Base-by-base conservation (phyloP, 2,888 invertebrate species). In the Lepidochitona cinerea region DNA sequence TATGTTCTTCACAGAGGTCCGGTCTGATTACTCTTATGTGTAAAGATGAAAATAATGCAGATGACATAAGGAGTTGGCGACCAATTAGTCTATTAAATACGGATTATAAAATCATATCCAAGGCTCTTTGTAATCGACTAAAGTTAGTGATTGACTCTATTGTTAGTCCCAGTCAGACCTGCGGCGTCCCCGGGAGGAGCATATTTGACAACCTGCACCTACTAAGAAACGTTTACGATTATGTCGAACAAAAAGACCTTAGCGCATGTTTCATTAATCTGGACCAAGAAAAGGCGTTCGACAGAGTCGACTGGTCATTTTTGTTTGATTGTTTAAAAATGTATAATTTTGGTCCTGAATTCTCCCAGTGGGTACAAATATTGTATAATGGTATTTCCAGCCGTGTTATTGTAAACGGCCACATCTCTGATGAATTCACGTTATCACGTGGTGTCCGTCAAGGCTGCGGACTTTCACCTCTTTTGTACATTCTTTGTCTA, bases 241-340 rank as follows among this genome's bases (percentile, higher is more conserved):
- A 77, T 81, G 66, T 72, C n/a, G 71, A 80, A 23, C 75, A 75
- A 65, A 76, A 80, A 68, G 37, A 81, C 14, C 29, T 77, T n/a
- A 14, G 54, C 37, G 72, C 75, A 37, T 70, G 70, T 49, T 79
- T 81, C 64, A 75, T 80, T 37, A 64, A 52, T 72, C 41, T 81
- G 37, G 82, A 82, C 66, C 82, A 82, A 70, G 79, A 78, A 66
- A 83, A 82, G 54, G 81, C 81, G 1, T 82, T 82, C 37, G 81
- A 81, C 68, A 69, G 80, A 64, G 81, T 81, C 12, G 73, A 74
- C 29, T 75, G 78, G 68, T 64, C 70, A 12, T 82, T 74, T 72
- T 26, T 83, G 32, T 78, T 75, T 73, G 71, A 79, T 64, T 67
- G 71, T 14, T 65, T 83, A 37, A 4, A 70, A 9, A 52, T 72